Percentiles rank a stretch among this genome's conserved stretches.
phyloP scores from a whole-genome alignment of 2,113 vertebrate genomes.

The Heterochromis multidens region DNA sequence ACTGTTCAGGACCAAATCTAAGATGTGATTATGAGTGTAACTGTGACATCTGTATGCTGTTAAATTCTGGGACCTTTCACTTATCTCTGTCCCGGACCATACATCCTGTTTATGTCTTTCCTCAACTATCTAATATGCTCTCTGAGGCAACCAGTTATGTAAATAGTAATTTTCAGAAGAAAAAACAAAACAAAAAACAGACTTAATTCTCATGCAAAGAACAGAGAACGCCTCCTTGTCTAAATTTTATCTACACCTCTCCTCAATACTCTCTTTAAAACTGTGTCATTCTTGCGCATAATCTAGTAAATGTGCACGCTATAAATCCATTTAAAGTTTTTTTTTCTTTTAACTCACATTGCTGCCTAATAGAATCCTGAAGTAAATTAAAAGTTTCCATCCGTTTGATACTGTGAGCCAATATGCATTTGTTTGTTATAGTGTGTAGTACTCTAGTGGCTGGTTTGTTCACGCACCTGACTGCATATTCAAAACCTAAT shows the following conservation, averaged over 20 bases:
- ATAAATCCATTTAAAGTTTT: not conserved
- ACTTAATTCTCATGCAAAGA: not conserved
- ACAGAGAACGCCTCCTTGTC: not conserved
- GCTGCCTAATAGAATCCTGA: conserved; percentile 1
- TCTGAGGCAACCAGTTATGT: not conserved
- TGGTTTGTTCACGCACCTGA: conserved; percentile 13
- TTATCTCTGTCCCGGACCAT: not conserved
- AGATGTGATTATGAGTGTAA: not conserved
- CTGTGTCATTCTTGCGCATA: not conserved
- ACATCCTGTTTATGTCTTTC: not conserved
- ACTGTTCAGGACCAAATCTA: not conserved
- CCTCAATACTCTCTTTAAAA: not conserved
- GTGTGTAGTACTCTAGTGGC: conserved; percentile 14
- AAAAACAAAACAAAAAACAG: not conserved
- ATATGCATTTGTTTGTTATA: conserved; percentile 24
- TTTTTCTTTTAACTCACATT: not conserved
- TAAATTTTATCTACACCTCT: not conserved
- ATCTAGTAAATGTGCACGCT: not conserved
- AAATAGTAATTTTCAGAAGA: not conserved
- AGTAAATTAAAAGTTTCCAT: conserved; percentile 45
- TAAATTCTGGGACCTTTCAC: not conserved
- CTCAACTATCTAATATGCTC: not conserved
- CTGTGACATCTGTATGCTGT: not conserved
- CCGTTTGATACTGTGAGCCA: conserved; percentile 30
- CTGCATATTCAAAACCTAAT: conserved; percentile 29